Conservation (phyloP, 2,888 invertebrate genomes). For the Phanerotoma sp. region DNA sequence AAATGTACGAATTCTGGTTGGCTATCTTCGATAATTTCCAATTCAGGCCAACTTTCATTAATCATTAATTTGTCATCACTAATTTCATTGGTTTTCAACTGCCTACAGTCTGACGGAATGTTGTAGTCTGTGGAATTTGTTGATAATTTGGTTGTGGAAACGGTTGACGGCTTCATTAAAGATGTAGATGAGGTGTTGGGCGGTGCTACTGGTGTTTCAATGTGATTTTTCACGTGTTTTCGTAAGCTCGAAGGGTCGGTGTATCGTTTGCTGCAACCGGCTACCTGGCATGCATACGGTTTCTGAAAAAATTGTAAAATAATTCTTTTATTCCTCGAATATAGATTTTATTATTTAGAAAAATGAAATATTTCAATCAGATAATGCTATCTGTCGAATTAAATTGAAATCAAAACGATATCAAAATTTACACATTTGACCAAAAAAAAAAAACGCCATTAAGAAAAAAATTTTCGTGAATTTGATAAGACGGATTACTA, state of each 20-base stretch:
- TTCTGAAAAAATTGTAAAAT: conserved; percentile 64
- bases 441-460: no score
- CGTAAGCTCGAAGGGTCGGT: conserved; percentile 92
- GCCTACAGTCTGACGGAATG: not conserved
- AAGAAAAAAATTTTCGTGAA: no score
- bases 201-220: conserved; percentile 33
- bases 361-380: no score
- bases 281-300: conserved; percentile 88
- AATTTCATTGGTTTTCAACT: not conserved
- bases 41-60: conserved; percentile 3
- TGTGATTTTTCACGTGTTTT: conserved; percentile 88
- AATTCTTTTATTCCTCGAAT: not conserved
- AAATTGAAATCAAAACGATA: no score
- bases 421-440: no score
- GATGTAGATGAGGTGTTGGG: not conserved
- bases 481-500: no score
- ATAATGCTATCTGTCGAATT: no score
- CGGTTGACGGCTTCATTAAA: not conserved
- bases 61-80: not conserved
- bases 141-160: not conserved
- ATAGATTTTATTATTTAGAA: conserved; percentile 4
- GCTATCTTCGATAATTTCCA: conserved; percentile 37
- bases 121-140: not conserved
- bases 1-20: conserved; percentile 53
- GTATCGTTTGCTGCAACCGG: conserved; percentile 87